These are phyloP conservation scores for Climacteris rufus DNA, from an alignment of 2,113 vertebrate genomes.

Conservation along the genomic window DNA sequence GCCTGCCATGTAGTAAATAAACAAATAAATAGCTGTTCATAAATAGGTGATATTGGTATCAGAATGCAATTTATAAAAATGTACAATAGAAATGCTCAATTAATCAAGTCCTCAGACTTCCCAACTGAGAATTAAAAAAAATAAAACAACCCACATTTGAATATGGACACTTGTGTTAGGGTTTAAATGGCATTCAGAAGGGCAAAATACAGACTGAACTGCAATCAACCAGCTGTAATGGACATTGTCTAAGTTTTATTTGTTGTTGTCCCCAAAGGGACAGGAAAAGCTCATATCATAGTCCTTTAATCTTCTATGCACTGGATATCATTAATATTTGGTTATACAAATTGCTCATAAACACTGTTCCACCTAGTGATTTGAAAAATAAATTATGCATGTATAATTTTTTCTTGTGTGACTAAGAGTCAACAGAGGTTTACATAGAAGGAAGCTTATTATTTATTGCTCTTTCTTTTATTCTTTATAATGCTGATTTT, in stretches of 20 bases:
- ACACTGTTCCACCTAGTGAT: conserved; percentile 1
- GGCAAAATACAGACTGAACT: neutral
- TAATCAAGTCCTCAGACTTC: conserved; percentile 25
- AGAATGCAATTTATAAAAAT: conserved; percentile 48
- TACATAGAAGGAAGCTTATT: neutral
- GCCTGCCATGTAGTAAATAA: neutral
- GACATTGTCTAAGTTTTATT: neutral
- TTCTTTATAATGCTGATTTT: neutral
- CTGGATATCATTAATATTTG: conserved; percentile 38
- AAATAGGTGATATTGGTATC: neutral
- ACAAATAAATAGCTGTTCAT: neutral
- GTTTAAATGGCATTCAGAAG: neutral
- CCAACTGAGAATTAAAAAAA: neutral
- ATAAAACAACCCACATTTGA: neutral
- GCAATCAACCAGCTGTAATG: conserved; percentile 5
- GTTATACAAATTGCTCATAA: neutral
- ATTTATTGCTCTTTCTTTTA: neutral
- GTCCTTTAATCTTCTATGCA: conserved; percentile 27
- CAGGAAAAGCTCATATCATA: neutral
- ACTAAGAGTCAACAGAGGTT: neutral
- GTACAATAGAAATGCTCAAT: conserved; percentile 39
- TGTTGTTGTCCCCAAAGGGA: neutral
- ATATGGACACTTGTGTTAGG: neutral
- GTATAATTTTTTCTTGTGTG: neutral
- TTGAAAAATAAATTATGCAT: neutral